Percentiles rank a stretch among this genome's conserved stretches.
phyloP scores from a whole-genome alignment of 2,797 vertebrate genomes.

The Xerus rutilus region DNA sequence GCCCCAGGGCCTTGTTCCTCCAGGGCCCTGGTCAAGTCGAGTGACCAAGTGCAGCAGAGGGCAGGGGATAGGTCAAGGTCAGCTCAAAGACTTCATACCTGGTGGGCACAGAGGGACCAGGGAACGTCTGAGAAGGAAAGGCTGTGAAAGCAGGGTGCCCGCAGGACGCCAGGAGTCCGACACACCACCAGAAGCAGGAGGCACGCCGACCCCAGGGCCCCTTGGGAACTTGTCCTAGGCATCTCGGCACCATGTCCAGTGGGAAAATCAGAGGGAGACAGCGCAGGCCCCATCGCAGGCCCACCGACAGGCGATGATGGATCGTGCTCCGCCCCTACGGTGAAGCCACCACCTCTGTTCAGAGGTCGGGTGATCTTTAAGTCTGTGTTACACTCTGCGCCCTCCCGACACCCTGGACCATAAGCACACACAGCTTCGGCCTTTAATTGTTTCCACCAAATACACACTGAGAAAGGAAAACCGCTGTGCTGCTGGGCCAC shows the following conservation, averaged over 20 bases:
- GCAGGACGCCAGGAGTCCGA: rapidly evolving
- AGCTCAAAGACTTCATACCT: not conserved
- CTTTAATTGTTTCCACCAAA: no score
- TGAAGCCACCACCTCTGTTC: rapidly evolving
- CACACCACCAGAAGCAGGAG: not conserved
- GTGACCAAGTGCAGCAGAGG: not conserved
- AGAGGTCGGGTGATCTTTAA: rapidly evolving
- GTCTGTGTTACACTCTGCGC: rapidly evolving
- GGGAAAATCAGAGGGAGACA: rapidly evolving
- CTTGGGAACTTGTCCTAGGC: not conserved
- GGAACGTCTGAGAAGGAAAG: not conserved
- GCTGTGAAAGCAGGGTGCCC: not conserved
- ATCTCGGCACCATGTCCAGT: rapidly evolving
- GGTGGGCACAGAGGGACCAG: not conserved
- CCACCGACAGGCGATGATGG: rapidly evolving
- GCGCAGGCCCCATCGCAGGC: no score
- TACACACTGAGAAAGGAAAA: not conserved
- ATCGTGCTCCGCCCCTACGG: rapidly evolving
- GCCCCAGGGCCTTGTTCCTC: not conserved
- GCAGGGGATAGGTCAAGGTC: not conserved
- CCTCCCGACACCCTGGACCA: not conserved
- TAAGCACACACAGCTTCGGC: rapidly evolving
- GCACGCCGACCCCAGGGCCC: not conserved
- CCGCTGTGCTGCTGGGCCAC: rapidly evolving
- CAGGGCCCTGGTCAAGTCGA: not conserved